Percentiles rank a stretch among this genome's conserved stretches.
phyloP scores from a whole-genome alignment of 2,888 invertebrate species.

The Nephrotoma guestfalica region DNA sequence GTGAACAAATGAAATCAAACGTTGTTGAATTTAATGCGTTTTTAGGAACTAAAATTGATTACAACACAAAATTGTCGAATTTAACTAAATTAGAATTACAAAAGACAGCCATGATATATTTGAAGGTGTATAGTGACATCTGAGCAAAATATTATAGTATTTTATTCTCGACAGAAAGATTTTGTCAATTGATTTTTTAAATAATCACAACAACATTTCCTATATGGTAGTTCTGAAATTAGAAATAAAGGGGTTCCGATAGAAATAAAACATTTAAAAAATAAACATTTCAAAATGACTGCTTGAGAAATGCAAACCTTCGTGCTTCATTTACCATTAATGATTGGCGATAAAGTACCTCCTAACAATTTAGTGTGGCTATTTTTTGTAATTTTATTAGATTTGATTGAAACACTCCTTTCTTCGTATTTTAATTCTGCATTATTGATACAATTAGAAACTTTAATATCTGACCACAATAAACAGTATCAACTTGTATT shows the following conservation, averaged over 20 bases:
- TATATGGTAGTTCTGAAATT: background rate
- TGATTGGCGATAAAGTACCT: constrained; percentile 4
- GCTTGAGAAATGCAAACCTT: constrained; percentile 8
- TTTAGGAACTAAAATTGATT: background rate
- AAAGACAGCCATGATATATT: constrained; percentile 6
- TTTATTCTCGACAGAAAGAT: background rate
- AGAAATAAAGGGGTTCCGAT: background rate
- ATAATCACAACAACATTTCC: background rate
- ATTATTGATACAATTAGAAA: background rate
- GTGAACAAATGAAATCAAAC: background rate
- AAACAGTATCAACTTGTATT: background rate
- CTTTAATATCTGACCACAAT: background rate
- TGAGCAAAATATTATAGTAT: background rate
- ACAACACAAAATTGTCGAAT: background rate
- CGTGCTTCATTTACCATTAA: constrained; percentile 6
- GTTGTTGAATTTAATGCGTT: background rate
- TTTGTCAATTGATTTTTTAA: background rate
- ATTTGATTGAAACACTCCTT: background rate
- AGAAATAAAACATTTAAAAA: background rate
- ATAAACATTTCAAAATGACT: background rate
- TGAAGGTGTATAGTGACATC: constrained; percentile 1
- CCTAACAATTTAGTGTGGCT: constrained; percentile 7
- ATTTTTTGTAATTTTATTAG: constrained; percentile 6
- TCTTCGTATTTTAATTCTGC: background rate
- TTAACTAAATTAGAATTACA: background rate